Evolutionary conservation across 2,113 vertebrate genomes (phyloP).

Genomic region (Corvus moneduloides): DNA sequence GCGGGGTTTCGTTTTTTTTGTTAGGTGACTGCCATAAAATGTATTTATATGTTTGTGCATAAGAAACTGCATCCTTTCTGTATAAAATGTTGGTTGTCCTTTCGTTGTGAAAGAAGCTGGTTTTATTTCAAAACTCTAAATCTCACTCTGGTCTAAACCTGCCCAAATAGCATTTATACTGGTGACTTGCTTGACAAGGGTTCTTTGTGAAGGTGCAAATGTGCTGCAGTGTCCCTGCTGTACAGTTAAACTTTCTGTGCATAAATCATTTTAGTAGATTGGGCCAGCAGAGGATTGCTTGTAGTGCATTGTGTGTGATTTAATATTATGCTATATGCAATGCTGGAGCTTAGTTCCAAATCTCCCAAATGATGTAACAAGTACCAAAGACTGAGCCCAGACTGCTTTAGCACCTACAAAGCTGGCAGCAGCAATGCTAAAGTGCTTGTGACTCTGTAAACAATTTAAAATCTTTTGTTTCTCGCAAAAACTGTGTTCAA

Average conservation of each 20-base stretch:
- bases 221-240: conserved; percentile 30
- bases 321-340: conserved; percentile 14
- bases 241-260: conserved; percentile 43
- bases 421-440: not conserved
- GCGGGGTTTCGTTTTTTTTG: not conserved
- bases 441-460: not conserved
- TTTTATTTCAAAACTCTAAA: conserved; percentile 42
- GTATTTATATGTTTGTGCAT: conserved; percentile 64
- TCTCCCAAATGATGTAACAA: not conserved
- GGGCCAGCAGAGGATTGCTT: conserved; percentile 51
- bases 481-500: not conserved
- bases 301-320: conserved; percentile 40
- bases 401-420: not conserved
- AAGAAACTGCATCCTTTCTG: conserved; percentile 28
- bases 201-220: conserved; percentile 52
- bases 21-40: conserved; percentile 52
- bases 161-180: conserved; percentile 37
- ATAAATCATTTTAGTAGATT: conserved; percentile 63
- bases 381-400: not conserved
- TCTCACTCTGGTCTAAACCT: conserved; percentile 39
- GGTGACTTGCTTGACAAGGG: conserved; percentile 26
- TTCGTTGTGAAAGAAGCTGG: not conserved
- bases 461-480: not conserved
- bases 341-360: conserved; percentile 38
- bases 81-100: conserved; percentile 43